These are phyloP conservation scores for Vipera ursinii DNA, from an alignment of 2,797 vertebrate genomes.

Conservation along the genomic window DNA sequence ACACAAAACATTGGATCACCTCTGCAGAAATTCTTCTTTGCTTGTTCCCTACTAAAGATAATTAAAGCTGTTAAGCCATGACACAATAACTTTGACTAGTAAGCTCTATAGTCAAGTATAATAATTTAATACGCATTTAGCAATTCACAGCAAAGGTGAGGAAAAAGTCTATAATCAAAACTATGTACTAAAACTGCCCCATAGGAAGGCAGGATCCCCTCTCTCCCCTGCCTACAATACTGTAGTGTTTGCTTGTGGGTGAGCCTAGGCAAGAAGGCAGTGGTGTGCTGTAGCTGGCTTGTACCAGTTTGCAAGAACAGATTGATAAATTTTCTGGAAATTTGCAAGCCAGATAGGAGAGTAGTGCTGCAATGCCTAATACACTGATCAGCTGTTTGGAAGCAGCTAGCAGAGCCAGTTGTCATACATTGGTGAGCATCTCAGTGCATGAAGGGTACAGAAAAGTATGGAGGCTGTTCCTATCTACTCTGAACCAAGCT, in stretches of 20 bases:
- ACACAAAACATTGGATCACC: background rate
- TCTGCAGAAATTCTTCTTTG: background rate
- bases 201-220: conserved; percentile 42
- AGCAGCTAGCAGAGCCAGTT: background rate
- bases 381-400: background rate
- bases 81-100: conserved; percentile 13
- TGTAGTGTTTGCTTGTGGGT: conserved; percentile 52
- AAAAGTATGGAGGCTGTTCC: conserved; percentile 29
- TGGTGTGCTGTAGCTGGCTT: background rate
- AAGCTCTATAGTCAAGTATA: background rate
- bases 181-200: conserved; percentile 51
- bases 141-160: conserved; percentile 54
- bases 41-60: conserved; percentile 29
- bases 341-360: background rate
- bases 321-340: background rate
- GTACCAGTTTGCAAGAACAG: background rate
- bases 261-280: conserved; percentile 40
- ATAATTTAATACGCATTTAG: background rate
- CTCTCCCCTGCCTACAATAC: conserved; percentile 33
- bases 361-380: background rate
- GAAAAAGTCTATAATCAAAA: conserved; percentile 44
- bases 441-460: background rate
- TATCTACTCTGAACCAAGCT: conserved; percentile 45
- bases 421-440: background rate
- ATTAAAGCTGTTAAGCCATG: conserved; percentile 52